Evolutionary conservation across 2,113 vertebrate species (phyloP).

Genomic region (Dicentrarchus labrax): DNA sequence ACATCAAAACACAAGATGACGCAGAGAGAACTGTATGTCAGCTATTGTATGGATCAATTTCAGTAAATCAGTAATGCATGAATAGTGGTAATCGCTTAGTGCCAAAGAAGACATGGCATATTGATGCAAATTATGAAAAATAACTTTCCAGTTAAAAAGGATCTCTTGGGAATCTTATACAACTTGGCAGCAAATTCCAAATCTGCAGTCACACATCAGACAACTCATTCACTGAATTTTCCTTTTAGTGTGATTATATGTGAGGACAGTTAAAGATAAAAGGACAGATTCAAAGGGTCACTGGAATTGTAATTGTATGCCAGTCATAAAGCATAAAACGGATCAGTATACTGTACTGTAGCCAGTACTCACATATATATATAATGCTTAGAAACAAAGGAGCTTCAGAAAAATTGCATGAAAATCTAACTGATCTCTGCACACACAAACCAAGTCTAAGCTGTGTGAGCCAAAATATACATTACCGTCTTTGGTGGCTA

Average conservation of each 20-base stretch:
- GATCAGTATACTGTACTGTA: background rate
- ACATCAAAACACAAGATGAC: slow-evolving; percentile 14
- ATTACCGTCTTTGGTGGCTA: slow-evolving; percentile 82
- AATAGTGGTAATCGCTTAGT: background rate
- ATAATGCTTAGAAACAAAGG: slow-evolving; percentile 6
- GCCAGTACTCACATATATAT: background rate
- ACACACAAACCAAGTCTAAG: background rate
- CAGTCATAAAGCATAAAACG: background rate
- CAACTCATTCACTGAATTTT: background rate
- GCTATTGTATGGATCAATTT: background rate
- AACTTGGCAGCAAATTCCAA: background rate
- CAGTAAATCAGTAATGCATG: background rate
- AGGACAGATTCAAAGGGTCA: background rate
- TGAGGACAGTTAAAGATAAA: background rate
- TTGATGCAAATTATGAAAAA: slow-evolving; percentile 42
- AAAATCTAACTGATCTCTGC: background rate
- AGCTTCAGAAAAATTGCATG: background rate
- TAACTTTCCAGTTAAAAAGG: background rate
- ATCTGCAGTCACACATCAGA: background rate
- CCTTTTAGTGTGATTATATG: background rate
- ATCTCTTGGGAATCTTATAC: background rate
- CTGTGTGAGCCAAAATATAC: slow-evolving; percentile 35
- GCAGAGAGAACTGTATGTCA: background rate
- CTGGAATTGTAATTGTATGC: background rate
- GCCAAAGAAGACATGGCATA: slow-evolving; percentile 39